A percentile compares a stretch with the other conserved stretches of the same genome.
These are phyloP conservation scores for Carassius carassius DNA, from an alignment of 2,113 vertebrate species.

Conservation along the genomic window DNA sequence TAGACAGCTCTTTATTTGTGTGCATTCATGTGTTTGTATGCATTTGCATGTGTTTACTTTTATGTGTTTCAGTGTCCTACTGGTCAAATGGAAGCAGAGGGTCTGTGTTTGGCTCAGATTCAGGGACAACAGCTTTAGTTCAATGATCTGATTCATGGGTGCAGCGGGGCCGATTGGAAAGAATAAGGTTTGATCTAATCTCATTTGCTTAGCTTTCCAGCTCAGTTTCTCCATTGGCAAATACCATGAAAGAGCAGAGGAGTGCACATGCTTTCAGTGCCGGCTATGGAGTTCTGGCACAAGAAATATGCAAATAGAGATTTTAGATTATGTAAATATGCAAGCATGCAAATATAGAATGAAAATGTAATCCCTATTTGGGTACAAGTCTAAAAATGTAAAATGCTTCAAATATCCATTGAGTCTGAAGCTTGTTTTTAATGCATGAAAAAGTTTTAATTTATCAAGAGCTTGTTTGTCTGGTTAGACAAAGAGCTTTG, in stretches of 20 bases:
- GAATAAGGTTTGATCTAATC: slow-evolving; percentile 53
- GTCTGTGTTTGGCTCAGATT: slow-evolving; percentile 33
- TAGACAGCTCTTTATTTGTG: background rate
- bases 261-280: slow-evolving; percentile 32
- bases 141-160: slow-evolving; percentile 47
- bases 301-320: slow-evolving; percentile 46
- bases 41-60: slow-evolving; percentile 39
- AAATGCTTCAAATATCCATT: slow-evolving; percentile 4
- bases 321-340: slow-evolving; percentile 46
- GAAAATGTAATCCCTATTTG: slow-evolving; percentile 49
- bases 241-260: slow-evolving; percentile 60
- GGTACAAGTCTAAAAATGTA: slow-evolving; percentile 34
- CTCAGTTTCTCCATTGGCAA: slow-evolving; percentile 64
- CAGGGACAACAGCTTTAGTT: slow-evolving; percentile 39
- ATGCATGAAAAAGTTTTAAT: slow-evolving; percentile 28
- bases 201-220: slow-evolving; percentile 65
- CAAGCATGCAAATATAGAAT: slow-evolving; percentile 43
- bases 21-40: slow-evolving; percentile 18
- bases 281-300: slow-evolving; percentile 8
- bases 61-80: slow-evolving; percentile 18
- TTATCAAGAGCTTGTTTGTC: slow-evolving; percentile 14
- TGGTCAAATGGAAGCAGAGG: slow-evolving; percentile 39
- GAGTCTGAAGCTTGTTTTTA: slow-evolving; percentile 35
- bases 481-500: background rate
- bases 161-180: slow-evolving; percentile 37